phyloP scores from a whole-genome alignment of 2,888 invertebrate species.

The Eulithis testata region DNA sequence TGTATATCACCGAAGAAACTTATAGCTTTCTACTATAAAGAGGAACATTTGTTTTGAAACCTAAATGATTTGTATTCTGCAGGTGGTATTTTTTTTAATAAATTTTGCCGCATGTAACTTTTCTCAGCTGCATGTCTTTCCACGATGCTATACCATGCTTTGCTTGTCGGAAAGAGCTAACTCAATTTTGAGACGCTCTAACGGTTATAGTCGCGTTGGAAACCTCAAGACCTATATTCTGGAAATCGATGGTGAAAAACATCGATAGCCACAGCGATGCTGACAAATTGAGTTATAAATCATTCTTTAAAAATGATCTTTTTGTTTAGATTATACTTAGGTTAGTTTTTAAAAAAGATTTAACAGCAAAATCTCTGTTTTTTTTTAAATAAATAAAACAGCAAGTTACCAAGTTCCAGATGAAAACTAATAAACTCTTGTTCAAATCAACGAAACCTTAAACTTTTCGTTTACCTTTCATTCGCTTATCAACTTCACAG shows the following conservation, averaged over 20 bases:
- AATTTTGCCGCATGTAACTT: neutral
- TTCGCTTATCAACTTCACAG: constrained; percentile 42
- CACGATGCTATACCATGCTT: constrained; percentile 6
- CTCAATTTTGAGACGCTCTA: constrained; percentile 29
- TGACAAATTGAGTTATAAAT: too few relatives aligned
- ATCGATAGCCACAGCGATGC: neutral
- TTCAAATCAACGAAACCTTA: constrained; percentile 29
- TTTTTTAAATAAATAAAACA: constrained; percentile 1
- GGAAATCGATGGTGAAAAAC: constrained; percentile 29
- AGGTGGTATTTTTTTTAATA: neutral
- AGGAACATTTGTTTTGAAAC: too few relatives aligned
- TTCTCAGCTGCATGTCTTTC: neutral
- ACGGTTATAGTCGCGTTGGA: constrained; percentile 21
- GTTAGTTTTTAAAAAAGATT: too few relatives aligned
- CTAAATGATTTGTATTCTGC: too few relatives aligned
- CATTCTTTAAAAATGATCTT: too few relatives aligned
- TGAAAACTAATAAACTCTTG: constrained; percentile 27
- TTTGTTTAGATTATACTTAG: too few relatives aligned
- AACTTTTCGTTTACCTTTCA: constrained; percentile 37
- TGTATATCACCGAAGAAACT: too few relatives aligned
- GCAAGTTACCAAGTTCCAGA: neutral
- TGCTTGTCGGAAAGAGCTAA: constrained; percentile 30
- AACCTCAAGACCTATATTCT: constrained; percentile 33
- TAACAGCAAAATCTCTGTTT: neutral
- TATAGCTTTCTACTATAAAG: too few relatives aligned